These are phyloP conservation scores for Platygyra sinensis DNA, from an alignment of 64 coral and sea anemone genomes.

Conservation along the genomic window DNA sequence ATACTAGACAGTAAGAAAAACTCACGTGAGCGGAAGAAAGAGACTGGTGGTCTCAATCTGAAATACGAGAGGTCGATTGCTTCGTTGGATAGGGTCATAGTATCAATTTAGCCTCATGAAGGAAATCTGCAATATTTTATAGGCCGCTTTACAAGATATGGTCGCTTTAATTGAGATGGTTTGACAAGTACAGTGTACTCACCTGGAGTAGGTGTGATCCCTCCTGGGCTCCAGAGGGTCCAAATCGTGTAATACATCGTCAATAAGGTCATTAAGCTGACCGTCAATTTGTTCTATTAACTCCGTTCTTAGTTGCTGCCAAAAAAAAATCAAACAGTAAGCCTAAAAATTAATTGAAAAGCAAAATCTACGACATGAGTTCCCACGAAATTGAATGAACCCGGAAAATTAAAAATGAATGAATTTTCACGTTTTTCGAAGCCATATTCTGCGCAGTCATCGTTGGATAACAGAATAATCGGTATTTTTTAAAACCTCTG, in stretches of 20 bases:
- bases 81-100: no score
- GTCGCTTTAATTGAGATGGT: no score
- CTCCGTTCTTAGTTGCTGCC: conserved; percentile 80
- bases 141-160: no score
- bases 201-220: not conserved
- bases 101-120: no score
- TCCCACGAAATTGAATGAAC: not conserved
- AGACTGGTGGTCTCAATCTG: no score
- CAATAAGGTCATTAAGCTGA: conserved; percentile 74
- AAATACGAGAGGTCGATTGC: no score
- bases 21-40: no score
- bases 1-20: no score
- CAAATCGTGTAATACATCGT: conserved; percentile 80
- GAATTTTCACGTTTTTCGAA: not conserved
- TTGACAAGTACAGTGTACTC: not conserved
- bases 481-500: no score
- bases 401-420: not conserved
- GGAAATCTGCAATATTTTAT: no score
- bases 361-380: no score
- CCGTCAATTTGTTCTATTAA: conserved; percentile 87
- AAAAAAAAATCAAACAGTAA: not conserved
- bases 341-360: not conserved
- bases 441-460: not conserved
- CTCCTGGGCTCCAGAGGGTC: conserved; percentile 2
- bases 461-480: not conserved